Conservation (phyloP, 1,140 invertebrate genomes). For the Globodera rostochiensis region DNA sequence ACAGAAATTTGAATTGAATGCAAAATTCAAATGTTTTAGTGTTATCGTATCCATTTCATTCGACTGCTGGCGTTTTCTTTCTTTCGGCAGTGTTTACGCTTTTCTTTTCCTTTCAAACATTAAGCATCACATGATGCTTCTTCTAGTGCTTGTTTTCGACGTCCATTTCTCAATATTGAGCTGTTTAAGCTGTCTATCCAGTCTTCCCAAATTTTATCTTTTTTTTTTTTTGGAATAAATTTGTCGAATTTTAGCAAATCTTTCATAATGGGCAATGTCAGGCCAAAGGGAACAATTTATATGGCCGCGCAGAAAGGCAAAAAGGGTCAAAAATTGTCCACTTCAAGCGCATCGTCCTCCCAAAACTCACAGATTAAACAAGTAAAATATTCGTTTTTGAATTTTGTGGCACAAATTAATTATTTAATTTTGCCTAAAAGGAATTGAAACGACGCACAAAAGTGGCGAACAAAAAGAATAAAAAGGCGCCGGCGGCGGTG, state of each 20-base stretch:
- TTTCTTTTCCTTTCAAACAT: background rate
- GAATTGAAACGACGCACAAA: background rate
- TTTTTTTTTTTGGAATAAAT: background rate
- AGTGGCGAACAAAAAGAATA: too few relatives aligned
- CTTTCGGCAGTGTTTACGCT: background rate
- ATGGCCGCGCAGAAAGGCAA: background rate
- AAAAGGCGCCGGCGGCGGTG: too few relatives aligned
- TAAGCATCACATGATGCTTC: background rate
- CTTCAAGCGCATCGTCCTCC: background rate
- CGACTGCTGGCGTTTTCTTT: too few relatives aligned
- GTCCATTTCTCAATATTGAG: too few relatives aligned
- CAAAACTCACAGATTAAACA: background rate
- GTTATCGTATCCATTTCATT: too few relatives aligned
- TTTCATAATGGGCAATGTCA: background rate
- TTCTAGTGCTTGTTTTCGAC: background rate
- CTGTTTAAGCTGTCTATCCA: background rate
- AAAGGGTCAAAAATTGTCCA: background rate
- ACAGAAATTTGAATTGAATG: too few relatives aligned
- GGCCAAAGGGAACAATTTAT: constrained; percentile 5
- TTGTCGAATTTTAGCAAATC: background rate
- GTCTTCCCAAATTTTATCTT: background rate
- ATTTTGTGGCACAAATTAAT: background rate
- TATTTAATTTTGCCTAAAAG: background rate
- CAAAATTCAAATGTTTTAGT: too few relatives aligned
- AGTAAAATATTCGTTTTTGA: background rate